Evolutionary conservation across 2,797 vertebrate species (phyloP), one percentile per base, ranked within the genome.

Genomic region (Anisognathus igniventris): DNA sequence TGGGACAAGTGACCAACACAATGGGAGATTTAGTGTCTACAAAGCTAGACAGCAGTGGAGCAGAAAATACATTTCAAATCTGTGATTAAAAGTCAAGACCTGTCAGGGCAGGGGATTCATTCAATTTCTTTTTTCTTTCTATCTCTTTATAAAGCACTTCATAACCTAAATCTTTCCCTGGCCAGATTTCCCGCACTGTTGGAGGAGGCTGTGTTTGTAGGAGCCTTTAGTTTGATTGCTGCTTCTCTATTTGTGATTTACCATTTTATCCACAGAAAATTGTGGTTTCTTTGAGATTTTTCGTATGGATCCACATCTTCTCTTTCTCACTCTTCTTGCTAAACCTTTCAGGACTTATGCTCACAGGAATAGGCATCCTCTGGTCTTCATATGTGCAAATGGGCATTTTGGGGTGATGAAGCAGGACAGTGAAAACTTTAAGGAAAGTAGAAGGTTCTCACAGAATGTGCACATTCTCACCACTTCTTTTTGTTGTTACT

Each of bases 381-480:
- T 42, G 40, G 18, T 42, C 40, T 42, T 42, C 3, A 2, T 19
- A 13, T 8, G 10, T 70, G 45, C 7, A 54, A 62, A 40, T 42
- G 40, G 40, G 40, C 18, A 18, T n/a, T 66, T 51, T 66, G 30
- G 4, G n/a, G 8, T 30, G 23, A 48, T 23, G 25, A 72, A 61
- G 50, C 10, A 40, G 10, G 35, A 50, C 15, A 66, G 44, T 0
- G 1, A 70, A 61, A 85, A 35, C 4, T 19, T 65, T 19, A 10
- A 40, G 23, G 28, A 35, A 91, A 60, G 15, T 1, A 66, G 25
- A 70, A 85, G 28, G 2, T 74, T 90, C 8, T 86, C 30, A 15
- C 14, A 70, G 62, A 27, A 60, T 6, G 2, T 37, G 28, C 21
- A 25, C 0, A 0, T 67, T 76, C 15, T 88, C 20, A 33, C 5